phyloP scores from a whole-genome alignment of 2,888 invertebrate species.

The Apodemia duryi region DNA sequence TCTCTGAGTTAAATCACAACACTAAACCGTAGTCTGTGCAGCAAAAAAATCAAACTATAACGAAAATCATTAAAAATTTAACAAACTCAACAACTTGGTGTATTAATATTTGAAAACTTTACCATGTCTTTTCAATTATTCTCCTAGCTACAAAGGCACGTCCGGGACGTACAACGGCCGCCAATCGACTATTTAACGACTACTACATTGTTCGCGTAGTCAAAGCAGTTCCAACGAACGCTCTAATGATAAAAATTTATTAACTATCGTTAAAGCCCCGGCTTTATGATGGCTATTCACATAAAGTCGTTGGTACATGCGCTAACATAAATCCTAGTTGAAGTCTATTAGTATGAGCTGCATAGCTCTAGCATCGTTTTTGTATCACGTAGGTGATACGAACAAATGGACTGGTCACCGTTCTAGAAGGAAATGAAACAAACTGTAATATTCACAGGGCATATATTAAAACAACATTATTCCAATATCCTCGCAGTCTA shows the following conservation, averaged over 20 bases:
- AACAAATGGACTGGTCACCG: neutral
- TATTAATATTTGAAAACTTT: neutral
- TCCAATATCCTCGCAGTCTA: too few relatives aligned
- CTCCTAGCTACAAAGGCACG: conserved; percentile 27
- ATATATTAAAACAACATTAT: too few relatives aligned
- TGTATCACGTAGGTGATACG: conserved; percentile 32
- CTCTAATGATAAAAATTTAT: conserved; percentile 70
- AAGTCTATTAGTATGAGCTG: conserved; percentile 80
- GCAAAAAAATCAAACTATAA: too few relatives aligned
- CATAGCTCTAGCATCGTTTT: conserved; percentile 39
- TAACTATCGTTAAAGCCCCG: conserved; percentile 65
- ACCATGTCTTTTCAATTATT: neutral
- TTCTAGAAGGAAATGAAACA: neutral
- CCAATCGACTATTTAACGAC: conserved; percentile 34
- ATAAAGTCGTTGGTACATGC: conserved; percentile 57
- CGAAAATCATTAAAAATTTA: too few relatives aligned
- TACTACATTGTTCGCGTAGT: conserved; percentile 38
- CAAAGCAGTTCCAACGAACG: conserved; percentile 40
- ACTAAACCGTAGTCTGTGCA: too few relatives aligned
- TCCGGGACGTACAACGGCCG: conserved; percentile 35
- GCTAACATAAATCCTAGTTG: conserved; percentile 58
- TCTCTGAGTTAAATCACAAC: too few relatives aligned
- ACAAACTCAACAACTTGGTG: neutral
- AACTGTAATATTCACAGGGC: too few relatives aligned
- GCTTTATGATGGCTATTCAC: conserved; percentile 63